These are phyloP conservation scores for Meandrina meandrites DNA, from an alignment of 92 coral and sea anemone genomes.

Conservation along the genomic window DNA sequence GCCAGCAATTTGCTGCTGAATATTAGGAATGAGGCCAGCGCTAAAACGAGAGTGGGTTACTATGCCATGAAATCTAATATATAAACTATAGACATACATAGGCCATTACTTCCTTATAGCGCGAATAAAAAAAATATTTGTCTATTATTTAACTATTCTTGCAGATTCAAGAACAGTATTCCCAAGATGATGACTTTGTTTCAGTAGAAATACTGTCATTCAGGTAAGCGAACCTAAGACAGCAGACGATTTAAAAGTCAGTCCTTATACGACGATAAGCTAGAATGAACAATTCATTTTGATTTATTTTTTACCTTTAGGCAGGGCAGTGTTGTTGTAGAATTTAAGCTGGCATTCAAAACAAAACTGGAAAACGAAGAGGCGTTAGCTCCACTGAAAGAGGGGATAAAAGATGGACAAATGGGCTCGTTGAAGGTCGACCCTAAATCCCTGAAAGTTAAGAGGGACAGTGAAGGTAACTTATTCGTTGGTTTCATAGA, in stretches of 20 bases:
- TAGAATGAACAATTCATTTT: too few relatives aligned
- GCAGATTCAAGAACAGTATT: not conserved
- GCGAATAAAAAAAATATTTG: too few relatives aligned
- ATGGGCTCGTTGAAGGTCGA: constrained; percentile 44
- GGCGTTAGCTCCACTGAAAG: constrained; percentile 6
- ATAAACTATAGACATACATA: too few relatives aligned
- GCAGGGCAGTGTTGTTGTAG: constrained; percentile 28
- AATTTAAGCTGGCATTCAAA: constrained; percentile 21
- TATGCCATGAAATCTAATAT: too few relatives aligned
- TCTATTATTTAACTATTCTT: too few relatives aligned
- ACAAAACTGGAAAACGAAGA: not conserved
- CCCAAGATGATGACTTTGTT: not conserved
- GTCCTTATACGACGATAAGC: too few relatives aligned
- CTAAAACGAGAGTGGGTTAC: too few relatives aligned
- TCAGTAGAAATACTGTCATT: not conserved
- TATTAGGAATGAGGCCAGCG: too few relatives aligned
- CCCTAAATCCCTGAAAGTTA: constrained; percentile 13
- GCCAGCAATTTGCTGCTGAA: too few relatives aligned
- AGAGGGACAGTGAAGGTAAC: not conserved
- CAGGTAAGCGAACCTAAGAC: not conserved
- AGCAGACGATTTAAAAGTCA: too few relatives aligned
- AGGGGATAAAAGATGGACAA: constrained; percentile 35
- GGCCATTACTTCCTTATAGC: too few relatives aligned
- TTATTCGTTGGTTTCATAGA: not conserved
- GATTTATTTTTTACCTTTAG: not conserved